These are phyloP conservation scores for Pipa parva DNA, from an alignment of 2,113 vertebrate genomes.

Conservation along the genomic window DNA sequence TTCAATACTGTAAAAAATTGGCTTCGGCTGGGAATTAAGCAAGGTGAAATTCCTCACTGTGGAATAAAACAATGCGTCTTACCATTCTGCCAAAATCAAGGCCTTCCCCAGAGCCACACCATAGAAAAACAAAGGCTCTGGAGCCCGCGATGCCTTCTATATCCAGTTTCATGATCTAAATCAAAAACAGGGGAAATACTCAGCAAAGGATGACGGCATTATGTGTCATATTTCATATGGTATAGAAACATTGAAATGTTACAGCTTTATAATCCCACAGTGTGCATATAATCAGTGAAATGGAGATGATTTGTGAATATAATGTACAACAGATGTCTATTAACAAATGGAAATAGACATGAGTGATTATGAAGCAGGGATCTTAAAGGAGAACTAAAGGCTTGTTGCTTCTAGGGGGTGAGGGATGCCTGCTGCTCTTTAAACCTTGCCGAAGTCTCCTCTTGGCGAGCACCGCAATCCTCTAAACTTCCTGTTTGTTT, in stretches of 20 bases:
- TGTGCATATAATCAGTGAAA: neutral
- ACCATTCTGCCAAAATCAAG: constrained; percentile 95
- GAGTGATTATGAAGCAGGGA: neutral
- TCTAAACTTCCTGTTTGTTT: too few species aligned
- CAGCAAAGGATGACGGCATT: neutral
- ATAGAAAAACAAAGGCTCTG: constrained; percentile 93
- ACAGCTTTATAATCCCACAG: neutral
- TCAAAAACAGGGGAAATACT: neutral
- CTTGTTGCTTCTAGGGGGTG: too few species aligned
- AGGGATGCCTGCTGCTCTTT: too few species aligned
- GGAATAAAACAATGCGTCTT: constrained; percentile 46
- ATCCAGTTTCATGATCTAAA: constrained; percentile 95
- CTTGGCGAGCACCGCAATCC: too few species aligned
- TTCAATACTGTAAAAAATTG: neutral
- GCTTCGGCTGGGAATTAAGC: neutral
- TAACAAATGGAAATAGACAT: neutral
- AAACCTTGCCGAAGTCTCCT: too few species aligned
- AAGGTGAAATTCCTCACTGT: constrained; percentile 1
- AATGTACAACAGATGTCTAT: constrained; percentile 20
- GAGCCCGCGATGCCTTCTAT: constrained; percentile 94
- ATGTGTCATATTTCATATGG: neutral
- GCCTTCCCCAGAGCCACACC: constrained; percentile 95
- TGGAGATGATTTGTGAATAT: neutral
- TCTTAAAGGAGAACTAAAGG: too few species aligned
- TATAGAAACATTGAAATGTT: constrained; percentile 2